These are phyloP conservation scores for Chionis minor DNA, from an alignment of 2,113 vertebrate genomes.

Conservation along the genomic window DNA sequence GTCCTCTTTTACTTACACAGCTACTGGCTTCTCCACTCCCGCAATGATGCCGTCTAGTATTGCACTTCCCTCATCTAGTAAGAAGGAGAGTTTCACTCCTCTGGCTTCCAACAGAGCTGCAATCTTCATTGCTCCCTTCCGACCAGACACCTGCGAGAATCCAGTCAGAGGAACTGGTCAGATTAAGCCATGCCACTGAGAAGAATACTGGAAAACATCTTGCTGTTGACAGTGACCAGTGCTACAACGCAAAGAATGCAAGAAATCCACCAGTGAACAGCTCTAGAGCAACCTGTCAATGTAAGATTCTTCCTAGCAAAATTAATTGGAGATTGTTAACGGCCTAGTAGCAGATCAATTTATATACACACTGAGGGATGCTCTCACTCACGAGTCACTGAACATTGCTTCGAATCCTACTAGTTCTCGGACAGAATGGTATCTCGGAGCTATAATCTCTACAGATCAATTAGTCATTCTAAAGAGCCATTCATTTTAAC, in stretches of 20 bases:
- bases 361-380: not conserved
- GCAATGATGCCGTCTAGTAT: slow-evolving; percentile 79
- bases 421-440: not conserved
- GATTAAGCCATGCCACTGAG: not conserved
- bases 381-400: not conserved
- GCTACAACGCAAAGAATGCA: not conserved
- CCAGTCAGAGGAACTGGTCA: not conserved
- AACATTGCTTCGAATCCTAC: not conserved
- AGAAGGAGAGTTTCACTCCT: slow-evolving; percentile 80
- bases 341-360: not conserved
- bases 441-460: not conserved
- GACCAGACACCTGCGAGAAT: slow-evolving; percentile 78
- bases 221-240: not conserved
- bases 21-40: slow-evolving; percentile 80
- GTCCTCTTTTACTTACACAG: slow-evolving; percentile 80
- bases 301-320: not conserved
- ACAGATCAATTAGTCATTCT: not conserved
- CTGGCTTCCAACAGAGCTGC: slow-evolving; percentile 80
- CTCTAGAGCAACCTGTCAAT: not conserved
- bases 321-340: not conserved
- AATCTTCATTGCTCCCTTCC: slow-evolving; percentile 81
- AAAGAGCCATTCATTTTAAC: not conserved
- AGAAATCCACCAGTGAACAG: not conserved
- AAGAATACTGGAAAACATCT: not conserved
- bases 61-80: slow-evolving; percentile 86